Conservation (phyloP, 2,797 vertebrate species). For the Syndactyla subalaris region DNA sequence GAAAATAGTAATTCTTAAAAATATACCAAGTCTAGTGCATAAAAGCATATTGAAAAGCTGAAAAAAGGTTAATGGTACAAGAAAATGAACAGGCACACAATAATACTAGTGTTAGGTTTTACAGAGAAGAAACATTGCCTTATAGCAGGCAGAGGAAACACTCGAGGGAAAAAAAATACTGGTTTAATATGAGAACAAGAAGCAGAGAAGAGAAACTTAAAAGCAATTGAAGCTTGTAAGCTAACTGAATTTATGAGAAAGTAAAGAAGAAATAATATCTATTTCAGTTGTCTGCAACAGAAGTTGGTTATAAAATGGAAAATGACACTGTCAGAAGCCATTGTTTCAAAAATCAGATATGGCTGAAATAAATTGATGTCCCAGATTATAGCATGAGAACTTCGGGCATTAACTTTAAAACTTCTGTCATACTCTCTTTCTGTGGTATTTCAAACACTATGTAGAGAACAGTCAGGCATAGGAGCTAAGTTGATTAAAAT, state of each 20-base stretch:
- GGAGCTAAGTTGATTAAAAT: background rate
- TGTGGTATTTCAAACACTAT: background rate
- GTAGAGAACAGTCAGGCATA: background rate
- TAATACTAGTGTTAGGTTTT: background rate
- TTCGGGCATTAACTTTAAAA: constrained; percentile 26
- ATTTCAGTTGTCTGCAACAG: constrained; percentile 25
- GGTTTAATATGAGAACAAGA: constrained; percentile 24
- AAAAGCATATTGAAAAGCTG: background rate
- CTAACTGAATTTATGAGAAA: constrained; percentile 13
- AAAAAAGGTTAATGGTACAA: background rate
- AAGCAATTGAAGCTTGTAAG: constrained; percentile 17
- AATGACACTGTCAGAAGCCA: constrained; percentile 43
- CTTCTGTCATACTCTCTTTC: background rate
- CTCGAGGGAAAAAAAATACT: background rate
- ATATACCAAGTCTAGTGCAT: background rate
- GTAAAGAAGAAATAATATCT: constrained; percentile 30
- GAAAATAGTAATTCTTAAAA: background rate
- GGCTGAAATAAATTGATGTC: constrained; percentile 9
- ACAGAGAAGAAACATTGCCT: background rate
- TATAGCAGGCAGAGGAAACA: background rate
- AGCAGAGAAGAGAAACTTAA: constrained; percentile 18
- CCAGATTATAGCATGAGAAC: background rate
- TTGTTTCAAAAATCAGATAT: constrained; percentile 20
- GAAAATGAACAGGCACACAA: background rate
- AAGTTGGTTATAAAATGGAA: constrained; percentile 41